A percentile compares a stretch with the other conserved stretches of the same genome.
Conservation (phyloP, 2,888 invertebrate species). For the Metallyticus violacea region DNA sequence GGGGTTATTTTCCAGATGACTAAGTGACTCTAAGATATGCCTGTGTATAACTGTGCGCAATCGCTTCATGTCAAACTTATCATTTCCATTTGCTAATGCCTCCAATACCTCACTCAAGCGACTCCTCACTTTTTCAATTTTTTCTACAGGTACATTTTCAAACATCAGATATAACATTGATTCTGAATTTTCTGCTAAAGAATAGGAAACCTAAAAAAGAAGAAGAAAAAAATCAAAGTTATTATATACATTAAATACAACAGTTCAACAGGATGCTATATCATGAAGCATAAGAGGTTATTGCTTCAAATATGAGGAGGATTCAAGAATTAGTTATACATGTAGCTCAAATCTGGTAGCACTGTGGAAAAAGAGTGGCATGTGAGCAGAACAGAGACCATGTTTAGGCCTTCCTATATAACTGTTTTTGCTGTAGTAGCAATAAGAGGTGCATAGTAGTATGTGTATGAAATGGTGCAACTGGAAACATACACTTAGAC, state of each 20-base stretch:
- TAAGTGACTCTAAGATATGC: slow-evolving; percentile 64
- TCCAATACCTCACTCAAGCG: slow-evolving; percentile 53
- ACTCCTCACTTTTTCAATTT: slow-evolving; percentile 60
- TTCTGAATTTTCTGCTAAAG: slow-evolving; percentile 69
- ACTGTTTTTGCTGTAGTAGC: no score
- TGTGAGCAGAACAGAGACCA: no score
- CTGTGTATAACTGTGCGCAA: slow-evolving; percentile 70
- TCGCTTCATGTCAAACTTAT: slow-evolving; percentile 70
- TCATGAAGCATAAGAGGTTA: no score
- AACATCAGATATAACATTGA: slow-evolving; percentile 67
- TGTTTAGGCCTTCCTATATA: no score
- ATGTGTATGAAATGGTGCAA: no score
- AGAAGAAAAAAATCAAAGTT: background rate
- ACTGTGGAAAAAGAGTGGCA: no score
- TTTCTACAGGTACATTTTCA: slow-evolving; percentile 70
- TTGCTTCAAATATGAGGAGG: no score
- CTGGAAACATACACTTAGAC: no score
- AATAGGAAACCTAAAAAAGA: slow-evolving; percentile 60
- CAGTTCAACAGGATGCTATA: background rate
- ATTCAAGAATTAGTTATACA: no score
- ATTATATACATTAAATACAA: background rate
- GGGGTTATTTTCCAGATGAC: slow-evolving; percentile 71
- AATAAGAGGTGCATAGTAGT: no score
- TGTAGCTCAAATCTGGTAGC: no score
- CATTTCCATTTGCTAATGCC: slow-evolving; percentile 47